A percentile compares a stretch with the other conserved stretches of the same genome.
Conservation (phyloP, 2,888 invertebrate genomes). For the Helicoverpa assulta region DNA sequence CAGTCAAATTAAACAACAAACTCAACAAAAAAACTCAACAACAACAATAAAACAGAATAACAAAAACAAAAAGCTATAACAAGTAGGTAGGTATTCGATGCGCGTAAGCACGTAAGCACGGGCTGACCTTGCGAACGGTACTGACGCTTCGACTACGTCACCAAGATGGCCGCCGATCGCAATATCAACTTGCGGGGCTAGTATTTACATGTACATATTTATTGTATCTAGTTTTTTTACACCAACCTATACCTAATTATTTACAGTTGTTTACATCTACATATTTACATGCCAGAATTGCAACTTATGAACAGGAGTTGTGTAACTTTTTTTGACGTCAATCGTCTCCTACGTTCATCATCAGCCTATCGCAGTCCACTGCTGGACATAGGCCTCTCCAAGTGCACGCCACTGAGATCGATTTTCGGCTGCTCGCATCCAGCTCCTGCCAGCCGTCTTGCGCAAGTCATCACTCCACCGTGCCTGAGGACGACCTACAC, state of each 20-base stretch:
- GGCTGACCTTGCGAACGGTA: conserved; percentile 40
- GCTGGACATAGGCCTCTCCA: too few relatives aligned
- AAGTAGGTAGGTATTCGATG: conserved; percentile 23
- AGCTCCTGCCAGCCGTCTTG: too few relatives aligned
- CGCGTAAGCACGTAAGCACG: conserved; percentile 21
- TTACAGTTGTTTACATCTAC: neutral
- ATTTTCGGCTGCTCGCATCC: too few relatives aligned
- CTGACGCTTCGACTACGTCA: conserved; percentile 52
- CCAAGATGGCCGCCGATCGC: conserved; percentile 55
- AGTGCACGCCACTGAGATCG: too few relatives aligned
- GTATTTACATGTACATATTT: too few relatives aligned
- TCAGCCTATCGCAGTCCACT: too few relatives aligned
- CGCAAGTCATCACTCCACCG: too few relatives aligned
- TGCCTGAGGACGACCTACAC: too few relatives aligned
- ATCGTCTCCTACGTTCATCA: too few relatives aligned
- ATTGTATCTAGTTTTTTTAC: too few relatives aligned
- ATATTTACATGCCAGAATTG: conserved; percentile 4
- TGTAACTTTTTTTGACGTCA: neutral
- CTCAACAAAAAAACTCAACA: neutral
- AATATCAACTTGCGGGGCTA: conserved; percentile 33
- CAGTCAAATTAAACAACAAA: neutral
- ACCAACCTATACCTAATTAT: neutral
- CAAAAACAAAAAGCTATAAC: neutral
- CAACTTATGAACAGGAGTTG: conserved; percentile 11
- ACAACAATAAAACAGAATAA: neutral